Percentiles rank a stretch among this genome's conserved stretches.
Conservation (phyloP, 64 coral and sea anemone genomes). For the Actinia equina region DNA sequence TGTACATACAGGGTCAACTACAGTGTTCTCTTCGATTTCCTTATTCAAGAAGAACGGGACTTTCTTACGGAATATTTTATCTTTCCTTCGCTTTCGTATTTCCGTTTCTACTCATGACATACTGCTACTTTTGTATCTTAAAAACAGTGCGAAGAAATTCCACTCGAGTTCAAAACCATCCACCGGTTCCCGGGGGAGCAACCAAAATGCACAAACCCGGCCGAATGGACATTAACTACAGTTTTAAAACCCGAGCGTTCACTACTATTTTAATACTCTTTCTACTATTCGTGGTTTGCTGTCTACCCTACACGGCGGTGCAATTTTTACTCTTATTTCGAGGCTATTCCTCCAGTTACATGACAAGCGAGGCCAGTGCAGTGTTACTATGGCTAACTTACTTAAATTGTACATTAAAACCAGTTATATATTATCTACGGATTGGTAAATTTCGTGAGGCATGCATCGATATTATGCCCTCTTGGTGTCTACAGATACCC, state of each 20-base stretch:
- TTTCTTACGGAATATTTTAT: conserved; percentile 77
- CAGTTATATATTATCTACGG: conserved; percentile 89
- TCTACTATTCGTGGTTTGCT: conserved; percentile 72
- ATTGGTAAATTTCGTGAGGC: conserved; percentile 95
- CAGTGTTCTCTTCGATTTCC: conserved; percentile 71
- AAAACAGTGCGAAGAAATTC: conserved; percentile 90
- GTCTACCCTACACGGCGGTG: conserved; percentile 57
- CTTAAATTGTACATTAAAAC: conserved; percentile 88
- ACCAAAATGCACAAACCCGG: conserved; percentile 92
- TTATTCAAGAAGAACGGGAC: conserved; percentile 7
- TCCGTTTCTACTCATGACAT: conserved; percentile 75
- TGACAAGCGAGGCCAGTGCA: conserved; percentile 13
- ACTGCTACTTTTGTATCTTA: conserved; percentile 86
- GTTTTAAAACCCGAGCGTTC: conserved; percentile 98
- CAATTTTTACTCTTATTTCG: conserved; percentile 57
- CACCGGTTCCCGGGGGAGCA: conserved; percentile 66
- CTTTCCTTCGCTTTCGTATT: conserved; percentile 56
- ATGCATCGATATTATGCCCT: conserved; percentile 90
- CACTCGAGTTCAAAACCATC: conserved; percentile 78
- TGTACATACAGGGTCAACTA: conserved; percentile 65
- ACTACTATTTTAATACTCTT: conserved; percentile 93
- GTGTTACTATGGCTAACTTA: conserved; percentile 74
- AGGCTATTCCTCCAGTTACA: conserved; percentile 25
- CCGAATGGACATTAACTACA: conserved; percentile 94
- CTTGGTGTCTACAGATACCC: conserved; percentile 73